Evolutionary conservation across 2,888 invertebrate species (phyloP).

Genomic region (Watsonalla binaria): DNA sequence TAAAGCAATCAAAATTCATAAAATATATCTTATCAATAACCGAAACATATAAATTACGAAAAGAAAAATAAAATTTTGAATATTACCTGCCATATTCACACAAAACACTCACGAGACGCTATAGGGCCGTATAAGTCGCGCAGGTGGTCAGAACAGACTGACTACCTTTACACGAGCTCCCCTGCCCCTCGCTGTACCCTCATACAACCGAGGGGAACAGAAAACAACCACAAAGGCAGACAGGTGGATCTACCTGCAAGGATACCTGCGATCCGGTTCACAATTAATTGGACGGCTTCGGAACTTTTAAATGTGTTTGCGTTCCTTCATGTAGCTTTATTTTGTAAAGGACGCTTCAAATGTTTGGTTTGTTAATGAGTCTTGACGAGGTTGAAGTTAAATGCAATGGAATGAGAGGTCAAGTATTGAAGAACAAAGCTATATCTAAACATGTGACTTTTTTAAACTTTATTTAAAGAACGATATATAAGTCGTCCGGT

Average conservation of each 20-base stretch:
- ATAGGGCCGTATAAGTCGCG: slow-evolving; percentile 54
- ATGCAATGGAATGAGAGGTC: too few species aligned
- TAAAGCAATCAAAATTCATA: too few species aligned
- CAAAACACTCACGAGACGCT: slow-evolving; percentile 33
- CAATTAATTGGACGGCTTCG: slow-evolving; percentile 55
- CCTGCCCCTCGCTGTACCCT: slow-evolving; percentile 33
- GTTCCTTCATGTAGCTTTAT: not conserved
- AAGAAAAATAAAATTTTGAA: too few species aligned
- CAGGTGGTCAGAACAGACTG: slow-evolving; percentile 67
- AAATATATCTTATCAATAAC: too few species aligned
- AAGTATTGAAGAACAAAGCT: too few species aligned
- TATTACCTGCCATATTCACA: slow-evolving; percentile 36
- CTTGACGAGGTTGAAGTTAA: not conserved
- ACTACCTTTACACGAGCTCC: slow-evolving; percentile 33
- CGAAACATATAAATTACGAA: too few species aligned
- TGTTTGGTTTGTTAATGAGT: not conserved
- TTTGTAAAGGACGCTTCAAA: not conserved
- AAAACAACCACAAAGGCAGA: slow-evolving; percentile 35
- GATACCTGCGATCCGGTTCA: slow-evolving; percentile 62
- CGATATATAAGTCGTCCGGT: too few species aligned
- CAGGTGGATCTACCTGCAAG: slow-evolving; percentile 72
- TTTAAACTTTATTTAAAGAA: too few species aligned
- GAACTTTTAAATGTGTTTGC: slow-evolving; percentile 33
- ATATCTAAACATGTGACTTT: too few species aligned
- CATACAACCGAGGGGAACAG: slow-evolving; percentile 46